phyloP scores from a whole-genome alignment of 1,140 invertebrate species.

The Yoshiicerus persimilis region DNA sequence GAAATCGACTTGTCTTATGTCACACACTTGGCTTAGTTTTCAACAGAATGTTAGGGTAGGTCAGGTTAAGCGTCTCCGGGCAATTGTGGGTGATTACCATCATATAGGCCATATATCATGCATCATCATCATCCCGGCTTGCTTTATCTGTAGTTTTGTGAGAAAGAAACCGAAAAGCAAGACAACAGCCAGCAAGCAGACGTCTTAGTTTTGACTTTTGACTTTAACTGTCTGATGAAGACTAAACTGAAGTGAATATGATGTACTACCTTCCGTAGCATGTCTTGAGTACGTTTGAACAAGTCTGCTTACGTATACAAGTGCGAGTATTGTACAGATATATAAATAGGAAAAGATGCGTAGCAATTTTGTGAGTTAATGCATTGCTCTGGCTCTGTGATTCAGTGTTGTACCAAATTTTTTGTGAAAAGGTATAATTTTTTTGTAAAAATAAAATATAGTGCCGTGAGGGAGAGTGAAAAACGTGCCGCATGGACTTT shows the following conservation, averaged over 20 bases:
- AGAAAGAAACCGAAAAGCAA: background rate
- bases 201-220: conserved; percentile 24
- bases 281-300: background rate
- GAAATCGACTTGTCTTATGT: background rate
- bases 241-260: background rate
- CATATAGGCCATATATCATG: background rate
- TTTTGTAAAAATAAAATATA: conserved; percentile 36
- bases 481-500: conserved; percentile 31
- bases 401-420: conserved; percentile 2
- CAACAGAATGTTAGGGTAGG: background rate
- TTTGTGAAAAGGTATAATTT: conserved; percentile 39
- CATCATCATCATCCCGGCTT: background rate
- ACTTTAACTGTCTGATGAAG: background rate
- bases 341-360: background rate
- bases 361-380: background rate
- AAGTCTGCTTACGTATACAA: background rate
- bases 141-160: background rate
- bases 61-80: background rate
- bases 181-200: background rate
- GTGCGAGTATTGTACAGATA: background rate
- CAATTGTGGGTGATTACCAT: background rate
- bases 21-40: background rate
- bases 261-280: background rate
- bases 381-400: background rate
- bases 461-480: conserved; percentile 10